Percentiles rank a stretch among this genome's conserved stretches.
Conservation (phyloP, 2,113 vertebrate species). For the Vidua chalybeata region DNA sequence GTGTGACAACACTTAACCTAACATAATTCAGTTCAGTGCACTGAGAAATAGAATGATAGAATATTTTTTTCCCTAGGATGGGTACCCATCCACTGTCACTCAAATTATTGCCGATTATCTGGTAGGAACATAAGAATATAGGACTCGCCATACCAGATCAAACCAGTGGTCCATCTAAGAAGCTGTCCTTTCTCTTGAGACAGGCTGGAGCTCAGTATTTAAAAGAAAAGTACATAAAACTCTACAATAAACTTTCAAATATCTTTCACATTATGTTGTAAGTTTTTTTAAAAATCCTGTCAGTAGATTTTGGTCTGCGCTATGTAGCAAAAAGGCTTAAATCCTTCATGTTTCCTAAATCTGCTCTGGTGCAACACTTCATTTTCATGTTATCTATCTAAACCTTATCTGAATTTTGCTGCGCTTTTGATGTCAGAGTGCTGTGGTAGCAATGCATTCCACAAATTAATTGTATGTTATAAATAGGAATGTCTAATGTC, state of each 20-base stretch:
- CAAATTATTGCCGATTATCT: background rate
- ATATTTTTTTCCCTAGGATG: constrained; percentile 15
- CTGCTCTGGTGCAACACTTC: background rate
- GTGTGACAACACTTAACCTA: constrained; percentile 64
- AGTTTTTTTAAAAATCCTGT: background rate
- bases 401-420: constrained; percentile 6
- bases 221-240: background rate
- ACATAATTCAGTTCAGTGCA: constrained; percentile 55
- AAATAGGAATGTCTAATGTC: constrained; percentile 4
- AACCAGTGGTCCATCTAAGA: background rate
- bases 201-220: background rate
- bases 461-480: constrained; percentile 25
- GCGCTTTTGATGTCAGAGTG: constrained; percentile 1
- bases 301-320: background rate
- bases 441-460: background rate
- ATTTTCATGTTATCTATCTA: constrained; percentile 12
- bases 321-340: background rate
- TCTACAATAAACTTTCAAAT: background rate
- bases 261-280: background rate
- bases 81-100: constrained; percentile 38
- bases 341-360: background rate
- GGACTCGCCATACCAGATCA: constrained; percentile 15
- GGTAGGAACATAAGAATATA: constrained; percentile 15
- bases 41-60: constrained; percentile 34
- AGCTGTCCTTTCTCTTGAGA: background rate